Base-by-base conservation (phyloP, 1,140 invertebrate genomes). In the Maconellicoccus hirsutus region DNA sequence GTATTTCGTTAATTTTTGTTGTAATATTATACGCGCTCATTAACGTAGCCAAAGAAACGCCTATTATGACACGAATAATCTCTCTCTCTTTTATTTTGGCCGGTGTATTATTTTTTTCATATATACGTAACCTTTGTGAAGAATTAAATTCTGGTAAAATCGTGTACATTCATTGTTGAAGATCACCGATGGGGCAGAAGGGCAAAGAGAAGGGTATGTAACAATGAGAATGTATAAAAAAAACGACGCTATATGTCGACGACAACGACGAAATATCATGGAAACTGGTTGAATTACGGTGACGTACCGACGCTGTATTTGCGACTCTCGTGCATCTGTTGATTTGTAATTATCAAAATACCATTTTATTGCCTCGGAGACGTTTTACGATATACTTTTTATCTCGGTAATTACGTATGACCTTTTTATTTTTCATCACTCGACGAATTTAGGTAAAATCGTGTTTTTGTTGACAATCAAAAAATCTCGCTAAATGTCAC, bases 21-120 rank as follows among this genome's bases (percentile, higher is more conserved):
- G 42, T 52, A 52, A 52, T 52, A 52, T 52, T 52, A 52, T 52
- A 33, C 29, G 42, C 42, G 42, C 42, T 52, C 42, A 52, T 52
- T 52, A 52, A 52, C 29, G n/a, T 52, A 52, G n/a, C n/a, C 6
- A 33, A 52, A 52, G 16, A 52, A 52, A 52, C 42, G 16, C 42
- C 42, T 52, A 52, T 52, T 52, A 52, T 52, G 42, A 52, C 42
- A 52, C 42, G 42, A 8, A 52, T 52, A 52, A 6, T 2, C 42
- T 52, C n/a, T 52, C n/a, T 52, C 42, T 52, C 16, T 52, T 52
- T 52, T n/a, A n/a, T n/a, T n/a, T n/a, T n/a, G n/a, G n/a, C n/a
- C 42, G 29, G 29, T 33, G 12, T 12, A 33, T n/a, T n/a, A n/a
- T n/a, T n/a, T n/a, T 33, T 6, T 33, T 12, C 12, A 33, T 3